phyloP scores from a whole-genome alignment of 2,113 vertebrate species.

The Cavia porcellus region DNA sequence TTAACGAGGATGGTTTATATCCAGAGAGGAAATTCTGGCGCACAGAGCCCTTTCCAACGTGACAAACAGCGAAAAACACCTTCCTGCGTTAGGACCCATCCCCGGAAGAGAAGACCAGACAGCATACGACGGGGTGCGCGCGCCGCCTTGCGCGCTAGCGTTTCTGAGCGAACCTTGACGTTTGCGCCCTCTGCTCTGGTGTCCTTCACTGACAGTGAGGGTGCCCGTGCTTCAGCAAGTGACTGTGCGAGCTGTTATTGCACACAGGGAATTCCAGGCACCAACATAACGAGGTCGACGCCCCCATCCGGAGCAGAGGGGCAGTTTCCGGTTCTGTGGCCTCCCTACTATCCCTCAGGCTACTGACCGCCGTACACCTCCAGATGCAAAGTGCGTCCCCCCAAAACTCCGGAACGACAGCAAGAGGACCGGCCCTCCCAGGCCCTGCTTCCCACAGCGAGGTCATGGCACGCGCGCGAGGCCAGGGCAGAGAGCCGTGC shows the following conservation, averaged over 20 bases:
- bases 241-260: background rate
- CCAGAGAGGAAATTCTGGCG: constrained; percentile 35
- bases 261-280: constrained; percentile 24
- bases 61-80: background rate
- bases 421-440: background rate
- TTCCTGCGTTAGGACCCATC: background rate
- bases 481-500: background rate
- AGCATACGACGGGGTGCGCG: background rate
- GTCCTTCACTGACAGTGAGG: constrained; percentile 36
- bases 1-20: constrained; percentile 52
- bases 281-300: background rate
- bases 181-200: background rate
- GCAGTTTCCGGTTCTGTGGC: background rate
- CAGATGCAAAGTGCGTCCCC: background rate
- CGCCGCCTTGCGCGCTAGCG: background rate
- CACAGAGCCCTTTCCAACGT: background rate
- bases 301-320: background rate
- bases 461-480: constrained; percentile 62
- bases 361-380: background rate
- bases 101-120: background rate
- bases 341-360: background rate
- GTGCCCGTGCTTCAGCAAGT: constrained; percentile 47
- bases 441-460: background rate
- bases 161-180: background rate
- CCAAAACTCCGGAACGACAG: background rate